phyloP scores from a whole-genome alignment of 1,140 invertebrate genomes.

The Drosophila mojavensis region DNA sequence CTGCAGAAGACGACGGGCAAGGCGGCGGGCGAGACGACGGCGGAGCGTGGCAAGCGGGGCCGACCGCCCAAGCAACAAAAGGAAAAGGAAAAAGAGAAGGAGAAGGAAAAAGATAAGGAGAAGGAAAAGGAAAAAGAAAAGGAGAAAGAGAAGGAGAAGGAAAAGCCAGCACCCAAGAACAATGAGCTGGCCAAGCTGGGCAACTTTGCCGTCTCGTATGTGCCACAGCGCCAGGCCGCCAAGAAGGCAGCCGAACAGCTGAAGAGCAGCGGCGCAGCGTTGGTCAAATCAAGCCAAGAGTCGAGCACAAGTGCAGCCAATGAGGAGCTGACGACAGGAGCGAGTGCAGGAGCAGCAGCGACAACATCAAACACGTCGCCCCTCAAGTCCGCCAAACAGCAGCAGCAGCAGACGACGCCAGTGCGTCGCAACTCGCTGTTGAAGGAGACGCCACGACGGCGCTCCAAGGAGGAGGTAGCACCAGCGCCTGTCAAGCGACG shows the following conservation, averaged over 20 bases:
- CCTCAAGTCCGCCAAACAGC: slow-evolving; percentile 23
- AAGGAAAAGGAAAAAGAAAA: not conserved
- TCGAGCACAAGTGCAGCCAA: slow-evolving; percentile 5
- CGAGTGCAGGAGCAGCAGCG: not conserved
- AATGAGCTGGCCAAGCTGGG: slow-evolving; percentile 86
- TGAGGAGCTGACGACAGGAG: slow-evolving; percentile 22
- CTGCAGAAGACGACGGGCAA: slow-evolving; percentile 56
- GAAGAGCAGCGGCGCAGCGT: slow-evolving; percentile 88
- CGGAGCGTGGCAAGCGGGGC: slow-evolving; percentile 71
- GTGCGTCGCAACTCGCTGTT: slow-evolving; percentile 46
- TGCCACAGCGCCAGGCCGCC: slow-evolving; percentile 94
- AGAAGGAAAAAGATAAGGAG: slow-evolving; percentile 29
- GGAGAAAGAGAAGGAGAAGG: slow-evolving; percentile 38
- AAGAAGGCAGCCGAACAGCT: slow-evolving; percentile 96
- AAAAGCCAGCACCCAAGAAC: slow-evolving; percentile 33
- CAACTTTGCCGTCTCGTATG: slow-evolving; percentile 91
- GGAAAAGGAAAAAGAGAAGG: slow-evolving; percentile 39
- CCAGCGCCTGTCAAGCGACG: slow-evolving; percentile 58
- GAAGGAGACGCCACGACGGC: slow-evolving; percentile 55
- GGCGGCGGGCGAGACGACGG: slow-evolving; percentile 46
- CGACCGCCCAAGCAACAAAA: slow-evolving; percentile 62
- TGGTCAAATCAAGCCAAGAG: slow-evolving; percentile 85
- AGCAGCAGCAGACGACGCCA: slow-evolving; percentile 29
- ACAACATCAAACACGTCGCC: slow-evolving; percentile 22
- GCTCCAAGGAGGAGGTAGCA: slow-evolving; percentile 59